phyloP scores from a whole-genome alignment of 1,140 invertebrate species.

The Saccostrea echinata region DNA sequence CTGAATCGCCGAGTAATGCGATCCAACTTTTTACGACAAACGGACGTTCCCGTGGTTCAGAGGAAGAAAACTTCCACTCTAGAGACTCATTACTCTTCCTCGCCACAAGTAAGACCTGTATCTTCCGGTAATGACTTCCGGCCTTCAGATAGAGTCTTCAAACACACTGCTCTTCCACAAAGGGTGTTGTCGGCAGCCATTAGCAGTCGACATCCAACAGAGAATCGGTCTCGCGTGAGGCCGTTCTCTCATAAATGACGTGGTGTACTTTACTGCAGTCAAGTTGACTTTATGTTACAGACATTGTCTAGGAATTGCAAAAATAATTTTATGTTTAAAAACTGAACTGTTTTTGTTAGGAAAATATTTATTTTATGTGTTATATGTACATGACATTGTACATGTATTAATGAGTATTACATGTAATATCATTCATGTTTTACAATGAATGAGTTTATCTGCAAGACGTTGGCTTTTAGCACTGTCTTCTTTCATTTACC shows the following conservation, averaged over 20 bases:
- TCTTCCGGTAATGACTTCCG: neutral
- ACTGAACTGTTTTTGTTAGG: too few species aligned
- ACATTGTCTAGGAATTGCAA: too few species aligned
- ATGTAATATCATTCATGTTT: too few species aligned
- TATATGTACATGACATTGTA: too few species aligned
- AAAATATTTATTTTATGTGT: too few species aligned
- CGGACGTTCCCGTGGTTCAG: slow-evolving; percentile 16
- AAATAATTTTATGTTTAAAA: too few species aligned
- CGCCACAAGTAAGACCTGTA: neutral
- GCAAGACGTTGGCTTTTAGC: too few species aligned
- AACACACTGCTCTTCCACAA: slow-evolving; percentile 16
- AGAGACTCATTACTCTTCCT: neutral
- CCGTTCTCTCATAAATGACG: neutral
- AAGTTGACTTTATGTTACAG: neutral
- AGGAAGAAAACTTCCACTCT: neutral
- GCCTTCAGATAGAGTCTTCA: neutral
- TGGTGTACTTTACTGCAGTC: neutral
- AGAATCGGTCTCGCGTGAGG: neutral
- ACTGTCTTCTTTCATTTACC: too few species aligned
- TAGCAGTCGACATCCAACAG: neutral
- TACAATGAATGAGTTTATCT: too few species aligned
- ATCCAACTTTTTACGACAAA: slow-evolving; percentile 15
- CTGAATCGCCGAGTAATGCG: neutral
- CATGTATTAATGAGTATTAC: too few species aligned
- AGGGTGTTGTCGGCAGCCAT: neutral